Base-by-base conservation (phyloP, 37 sponge, comb jelly and placozoan genomes). In the Petrosia ficiformis region DNA sequence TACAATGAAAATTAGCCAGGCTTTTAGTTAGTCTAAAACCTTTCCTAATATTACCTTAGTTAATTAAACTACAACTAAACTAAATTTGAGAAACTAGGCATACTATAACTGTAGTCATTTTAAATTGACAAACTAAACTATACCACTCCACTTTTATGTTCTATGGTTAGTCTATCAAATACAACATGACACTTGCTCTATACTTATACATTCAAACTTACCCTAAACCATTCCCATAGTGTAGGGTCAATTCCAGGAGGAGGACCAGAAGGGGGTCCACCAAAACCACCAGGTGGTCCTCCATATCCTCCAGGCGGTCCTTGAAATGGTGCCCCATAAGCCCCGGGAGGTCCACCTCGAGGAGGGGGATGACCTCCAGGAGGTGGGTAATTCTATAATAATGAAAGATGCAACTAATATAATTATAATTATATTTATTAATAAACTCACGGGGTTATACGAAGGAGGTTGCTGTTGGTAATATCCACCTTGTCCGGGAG, bases 151-250 rank as follows among this genome's bases (percentile, higher is more conserved):
- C 36, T 22, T 6, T 68, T 22, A 34, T 39, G 11, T 6, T 68
- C 70, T 4, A 5, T 4, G 19, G 72, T 16, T 40, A 68, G 4
- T 21, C 34, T 14, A 70, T 2, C 43, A 73, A 16, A n/a, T 65
- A 59, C 43, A 65, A 42, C 54, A 43, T 24, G 31, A 4, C 60
- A 58, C 67, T n/a, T n/a, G n/a, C n/a, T n/a, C n/a, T n/a, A n/a
- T n/a, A n/a, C n/a, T n/a, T n/a, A n/a, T n/a, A n/a, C n/a, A n/a
- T n/a, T n/a, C n/a, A n/a, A n/a, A n/a, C 38, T 1, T 64, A 95
- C 96, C 83, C 88, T 77, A 65, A 95, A 95, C 93, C 93, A 92
- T 1, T 48, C 44, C 84, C 80, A 89, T 24, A 95, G 69, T 26
- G 81, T 86, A 14, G 80, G 87, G 37, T 89, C 82, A 36, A 92